Conservation (phyloP, 2,888 invertebrate species). For the Leptopilina drosophilae region DNA sequence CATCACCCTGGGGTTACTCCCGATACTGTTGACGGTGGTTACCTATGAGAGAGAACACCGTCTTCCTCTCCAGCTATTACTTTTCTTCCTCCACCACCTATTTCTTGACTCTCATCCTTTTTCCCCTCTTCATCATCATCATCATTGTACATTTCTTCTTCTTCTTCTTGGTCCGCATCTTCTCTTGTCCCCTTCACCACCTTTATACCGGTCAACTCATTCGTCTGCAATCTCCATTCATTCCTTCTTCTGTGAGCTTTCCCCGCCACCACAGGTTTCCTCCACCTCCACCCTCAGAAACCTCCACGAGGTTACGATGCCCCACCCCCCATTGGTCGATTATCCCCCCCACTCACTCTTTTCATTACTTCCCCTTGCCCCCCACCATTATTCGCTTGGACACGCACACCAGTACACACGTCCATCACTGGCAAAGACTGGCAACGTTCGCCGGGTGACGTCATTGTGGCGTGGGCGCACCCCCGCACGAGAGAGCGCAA, state of each 20-base stretch:
- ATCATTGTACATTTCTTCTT: constrained; percentile 32
- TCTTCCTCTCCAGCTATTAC: constrained; percentile 42
- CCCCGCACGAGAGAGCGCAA: constrained; percentile 67
- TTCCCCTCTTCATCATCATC: constrained; percentile 45
- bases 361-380: constrained; percentile 43
- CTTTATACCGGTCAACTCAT: constrained; percentile 54
- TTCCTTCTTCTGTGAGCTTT: constrained; percentile 64
- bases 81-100: constrained; percentile 47
- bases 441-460: constrained; percentile 74
- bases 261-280: constrained; percentile 51
- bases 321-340: constrained; percentile 43
- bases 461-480: constrained; percentile 74
- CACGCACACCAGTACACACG: constrained; percentile 41
- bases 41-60: constrained; percentile 51
- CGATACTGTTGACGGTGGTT: constrained; percentile 64
- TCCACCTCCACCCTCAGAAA: constrained; percentile 8
- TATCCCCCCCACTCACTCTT: constrained; percentile 23
- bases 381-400: constrained; percentile 54
- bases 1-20: constrained; percentile 69
- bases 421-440: constrained; percentile 66
- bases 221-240: constrained; percentile 72
- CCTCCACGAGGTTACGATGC: constrained; percentile 41
- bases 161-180: constrained; percentile 47
- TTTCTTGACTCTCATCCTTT: background rate
- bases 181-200: constrained; percentile 47